Evolutionary conservation across 2,888 invertebrate genomes (phyloP).

Genomic region (Lissocephala sabroskyi): DNA sequence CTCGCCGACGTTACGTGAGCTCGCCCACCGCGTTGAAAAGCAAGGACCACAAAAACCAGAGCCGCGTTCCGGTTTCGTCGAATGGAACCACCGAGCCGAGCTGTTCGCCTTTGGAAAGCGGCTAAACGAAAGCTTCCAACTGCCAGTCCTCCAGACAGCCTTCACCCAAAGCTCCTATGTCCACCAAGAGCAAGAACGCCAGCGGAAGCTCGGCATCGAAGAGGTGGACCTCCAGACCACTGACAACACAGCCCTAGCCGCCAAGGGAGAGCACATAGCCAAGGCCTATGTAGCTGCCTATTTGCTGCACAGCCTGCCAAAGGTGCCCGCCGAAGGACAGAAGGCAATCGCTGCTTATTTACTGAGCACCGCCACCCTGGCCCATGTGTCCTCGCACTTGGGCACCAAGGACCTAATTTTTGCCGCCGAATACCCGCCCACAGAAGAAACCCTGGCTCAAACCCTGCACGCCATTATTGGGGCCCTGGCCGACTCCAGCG

Average conservation of each 20-base stretch:
- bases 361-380: slow-evolving; percentile 73
- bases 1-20: slow-evolving; percentile 78
- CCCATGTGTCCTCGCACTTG: slow-evolving; percentile 81
- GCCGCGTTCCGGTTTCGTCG: slow-evolving; percentile 79
- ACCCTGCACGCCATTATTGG: slow-evolving; percentile 88
- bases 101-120: slow-evolving; percentile 90
- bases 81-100: slow-evolving; percentile 92
- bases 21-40: slow-evolving; percentile 76
- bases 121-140: slow-evolving; percentile 86
- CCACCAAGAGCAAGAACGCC: slow-evolving; percentile 79
- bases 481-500: slow-evolving; percentile 80
- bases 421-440: slow-evolving; percentile 78
- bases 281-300: slow-evolving; percentile 79
- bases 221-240: slow-evolving; percentile 74
- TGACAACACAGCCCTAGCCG: slow-evolving; percentile 81
- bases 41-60: slow-evolving; percentile 75
- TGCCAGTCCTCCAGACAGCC: slow-evolving; percentile 80
- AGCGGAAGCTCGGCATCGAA: slow-evolving; percentile 81
- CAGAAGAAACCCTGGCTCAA: slow-evolving; percentile 76
- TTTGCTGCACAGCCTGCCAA: slow-evolving; percentile 80
- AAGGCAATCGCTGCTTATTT: slow-evolving; percentile 77
- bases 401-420: slow-evolving; percentile 89
- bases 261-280: slow-evolving; percentile 80
- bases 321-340: slow-evolving; percentile 84
- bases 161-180: slow-evolving; percentile 87